Percentiles rank a stretch among this genome's conserved stretches.
These are phyloP conservation scores for Cebus imitator DNA, from an alignment of 2,113 vertebrate species.

Conservation along the genomic window DNA sequence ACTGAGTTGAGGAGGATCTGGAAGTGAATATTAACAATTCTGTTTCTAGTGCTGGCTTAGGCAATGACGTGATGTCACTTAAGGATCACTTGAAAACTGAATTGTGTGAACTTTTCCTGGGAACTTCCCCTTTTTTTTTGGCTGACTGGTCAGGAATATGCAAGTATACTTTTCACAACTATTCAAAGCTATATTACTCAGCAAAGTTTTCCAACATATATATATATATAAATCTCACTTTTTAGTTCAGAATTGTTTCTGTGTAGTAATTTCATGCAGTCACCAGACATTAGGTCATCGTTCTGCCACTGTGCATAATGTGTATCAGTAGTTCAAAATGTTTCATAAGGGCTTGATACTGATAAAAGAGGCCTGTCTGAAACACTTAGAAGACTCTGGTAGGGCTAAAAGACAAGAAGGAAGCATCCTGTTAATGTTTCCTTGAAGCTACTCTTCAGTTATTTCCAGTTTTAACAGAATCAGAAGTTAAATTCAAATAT, in stretches of 20 bases:
- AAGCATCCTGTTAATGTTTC: background rate
- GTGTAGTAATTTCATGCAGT: background rate
- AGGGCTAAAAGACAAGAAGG: background rate
- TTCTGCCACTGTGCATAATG: background rate
- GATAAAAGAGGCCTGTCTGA: background rate
- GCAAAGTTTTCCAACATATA: background rate
- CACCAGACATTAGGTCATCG: background rate
- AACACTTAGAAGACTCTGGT: background rate
- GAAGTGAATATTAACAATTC: background rate
- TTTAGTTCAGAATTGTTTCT: background rate
- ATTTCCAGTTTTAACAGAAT: background rate
- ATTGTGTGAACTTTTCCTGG: background rate
- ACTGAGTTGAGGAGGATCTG: fast-evolving
- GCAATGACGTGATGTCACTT: background rate
- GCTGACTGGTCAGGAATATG: background rate
- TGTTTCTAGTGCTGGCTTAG: background rate
- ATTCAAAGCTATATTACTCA: background rate
- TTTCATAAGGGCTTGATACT: background rate
- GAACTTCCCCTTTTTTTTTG: background rate
- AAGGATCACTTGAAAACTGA: background rate
- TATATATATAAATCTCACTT: background rate
- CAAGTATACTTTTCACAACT: background rate
- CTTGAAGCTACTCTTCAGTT: background rate
- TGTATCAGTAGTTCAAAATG: background rate
- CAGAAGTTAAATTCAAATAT: background rate